These are phyloP conservation scores for Pseudomugil tenellus DNA, from an alignment of 2,797 vertebrate species.

Conservation along the genomic window DNA sequence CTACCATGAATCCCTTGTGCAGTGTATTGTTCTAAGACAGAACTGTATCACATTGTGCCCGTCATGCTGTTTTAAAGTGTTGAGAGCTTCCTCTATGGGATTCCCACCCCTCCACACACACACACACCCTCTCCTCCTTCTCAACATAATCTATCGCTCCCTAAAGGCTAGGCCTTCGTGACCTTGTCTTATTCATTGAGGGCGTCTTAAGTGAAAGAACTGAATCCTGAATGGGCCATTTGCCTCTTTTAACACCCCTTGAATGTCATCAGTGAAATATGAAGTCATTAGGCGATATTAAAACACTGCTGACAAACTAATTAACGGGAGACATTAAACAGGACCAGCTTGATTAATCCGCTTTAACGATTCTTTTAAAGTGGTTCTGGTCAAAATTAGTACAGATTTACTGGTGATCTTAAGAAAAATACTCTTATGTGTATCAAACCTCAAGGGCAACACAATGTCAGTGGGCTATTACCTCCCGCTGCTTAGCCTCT, in stretches of 20 bases:
- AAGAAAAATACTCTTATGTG: conserved; percentile 79
- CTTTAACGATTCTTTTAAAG: conserved; percentile 99
- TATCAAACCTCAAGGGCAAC: conserved; percentile 78
- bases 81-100: conserved; percentile 78
- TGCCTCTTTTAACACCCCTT: conserved; percentile 97
- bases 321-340: conserved; percentile 99
- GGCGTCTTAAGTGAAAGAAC: conserved; percentile 77
- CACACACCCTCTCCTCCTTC: too few species aligned
- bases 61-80: conserved; percentile 81
- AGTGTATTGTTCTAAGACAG: conserved; percentile 75
- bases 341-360: conserved; percentile 99
- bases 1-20: conserved; percentile 72
- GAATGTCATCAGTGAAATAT: conserved; percentile 99
- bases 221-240: conserved; percentile 94
- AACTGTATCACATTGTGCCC: conserved; percentile 84
- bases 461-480: conserved; percentile 72
- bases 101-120: conserved; percentile 74
- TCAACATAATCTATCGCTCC: conserved; percentile 78
- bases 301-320: conserved; percentile 99
- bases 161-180: conserved; percentile 79
- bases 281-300: conserved; percentile 99
- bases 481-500: conserved; percentile 45
- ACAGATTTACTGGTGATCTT: conserved; percentile 99
- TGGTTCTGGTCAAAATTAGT: conserved; percentile 99
- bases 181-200: conserved; percentile 81